Conservation (phyloP, 2,888 invertebrate genomes). For the Fragum fragum region DNA sequence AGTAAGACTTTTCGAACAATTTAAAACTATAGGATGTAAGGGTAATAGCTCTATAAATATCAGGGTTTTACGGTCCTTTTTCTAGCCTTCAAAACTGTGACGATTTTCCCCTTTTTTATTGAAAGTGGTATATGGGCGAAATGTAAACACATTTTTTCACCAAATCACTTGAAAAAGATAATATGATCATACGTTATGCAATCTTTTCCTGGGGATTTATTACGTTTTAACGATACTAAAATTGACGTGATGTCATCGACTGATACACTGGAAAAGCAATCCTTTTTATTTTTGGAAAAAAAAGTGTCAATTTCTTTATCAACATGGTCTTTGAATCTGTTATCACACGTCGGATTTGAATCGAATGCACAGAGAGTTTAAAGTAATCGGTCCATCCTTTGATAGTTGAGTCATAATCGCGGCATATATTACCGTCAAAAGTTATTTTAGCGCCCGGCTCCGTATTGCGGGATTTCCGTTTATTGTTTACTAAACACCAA, state of each 20-base stretch:
- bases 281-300: not conserved
- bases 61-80: conserved; percentile 11
- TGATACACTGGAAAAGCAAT: not conserved
- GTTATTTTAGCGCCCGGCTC: conserved; percentile 12
- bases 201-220: conserved; percentile 16
- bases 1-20: conserved; percentile 14
- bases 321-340: not conserved
- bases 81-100: conserved; percentile 22
- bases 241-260: not conserved
- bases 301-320: too few species aligned
- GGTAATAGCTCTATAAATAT: conserved; percentile 12
- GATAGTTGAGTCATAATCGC: conserved; percentile 1
- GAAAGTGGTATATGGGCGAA: not conserved
- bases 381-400: conserved; percentile 31
- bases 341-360: conserved; percentile 1
- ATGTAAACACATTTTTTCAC: not conserved
- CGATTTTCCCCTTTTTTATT: conserved; percentile 16
- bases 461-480: not conserved
- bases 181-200: not conserved
- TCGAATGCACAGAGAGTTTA: conserved; percentile 10
- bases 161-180: not conserved
- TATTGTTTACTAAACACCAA: conserved; percentile 18
- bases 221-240: not conserved
- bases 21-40: conserved; percentile 25
- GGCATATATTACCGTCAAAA: conserved; percentile 9